A percentile compares a stretch with the other conserved stretches of the same genome.
Evolutionary conservation across 2,888 invertebrate genomes (phyloP).

Genomic region (Dorcus parallelipipedus): DNA sequence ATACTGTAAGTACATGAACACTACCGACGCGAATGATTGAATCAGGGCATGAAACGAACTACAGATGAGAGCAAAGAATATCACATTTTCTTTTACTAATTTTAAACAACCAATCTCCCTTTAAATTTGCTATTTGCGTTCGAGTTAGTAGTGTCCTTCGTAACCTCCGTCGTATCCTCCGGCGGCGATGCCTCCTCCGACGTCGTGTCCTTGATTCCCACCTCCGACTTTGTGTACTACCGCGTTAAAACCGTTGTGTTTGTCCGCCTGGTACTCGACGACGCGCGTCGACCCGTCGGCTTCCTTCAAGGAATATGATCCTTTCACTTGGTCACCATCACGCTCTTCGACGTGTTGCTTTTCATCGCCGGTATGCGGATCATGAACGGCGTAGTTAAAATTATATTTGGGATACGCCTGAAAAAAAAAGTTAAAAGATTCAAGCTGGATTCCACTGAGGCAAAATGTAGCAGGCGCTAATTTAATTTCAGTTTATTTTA

Average conservation of each 20-base stretch:
- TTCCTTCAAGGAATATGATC: conserved; percentile 56
- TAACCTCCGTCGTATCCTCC: conserved; percentile 26
- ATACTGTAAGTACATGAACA: too few relatives aligned
- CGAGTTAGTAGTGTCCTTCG: conserved; percentile 16
- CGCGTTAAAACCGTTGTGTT: conserved; percentile 59
- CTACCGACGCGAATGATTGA: too few relatives aligned
- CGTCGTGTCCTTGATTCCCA: conserved; percentile 14
- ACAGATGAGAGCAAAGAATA: too few relatives aligned
- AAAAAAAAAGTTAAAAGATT: conserved; percentile 27
- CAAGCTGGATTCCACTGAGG: not conserved
- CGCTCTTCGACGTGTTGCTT: conserved; percentile 61
- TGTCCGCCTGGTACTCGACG: conserved; percentile 59
- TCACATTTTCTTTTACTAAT: too few relatives aligned
- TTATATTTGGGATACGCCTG: conserved; percentile 59
- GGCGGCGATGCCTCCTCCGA: conserved; percentile 10
- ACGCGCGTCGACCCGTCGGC: conserved; percentile 59
- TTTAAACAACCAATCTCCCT: too few relatives aligned
- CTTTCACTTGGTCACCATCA: conserved; percentile 62
- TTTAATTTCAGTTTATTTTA: too few relatives aligned
- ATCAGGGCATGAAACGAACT: too few relatives aligned
- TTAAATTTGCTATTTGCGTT: not conserved
- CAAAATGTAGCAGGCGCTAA: too few relatives aligned
- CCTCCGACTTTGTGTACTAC: conserved; percentile 56
- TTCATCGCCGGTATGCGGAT: conserved; percentile 58
- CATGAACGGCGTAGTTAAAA: conserved; percentile 59